Evolutionary conservation across 1,140 invertebrate genomes (phyloP).

Genomic region (Oryzaephilus surinamensis): DNA sequence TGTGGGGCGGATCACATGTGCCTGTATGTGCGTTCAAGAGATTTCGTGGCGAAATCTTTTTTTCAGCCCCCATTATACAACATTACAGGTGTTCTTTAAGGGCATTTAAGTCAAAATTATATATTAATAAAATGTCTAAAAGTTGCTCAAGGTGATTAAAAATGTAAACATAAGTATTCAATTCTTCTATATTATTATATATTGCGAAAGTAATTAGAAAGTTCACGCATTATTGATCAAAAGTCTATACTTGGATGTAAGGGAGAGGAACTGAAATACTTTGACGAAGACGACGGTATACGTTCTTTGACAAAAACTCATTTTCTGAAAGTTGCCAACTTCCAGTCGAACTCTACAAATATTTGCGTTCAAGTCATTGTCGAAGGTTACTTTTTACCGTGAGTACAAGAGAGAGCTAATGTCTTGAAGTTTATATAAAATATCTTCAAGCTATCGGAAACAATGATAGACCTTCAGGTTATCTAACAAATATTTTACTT

Average conservation of each 20-base stretch:
- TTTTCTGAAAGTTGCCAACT: slow-evolving; percentile 10
- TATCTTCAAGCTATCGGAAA: slow-evolving; percentile 1
- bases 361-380: slow-evolving; percentile 9
- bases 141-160: no score
- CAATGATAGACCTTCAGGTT: no score
- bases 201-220: slow-evolving; percentile 11
- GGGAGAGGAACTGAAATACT: slow-evolving; percentile 1
- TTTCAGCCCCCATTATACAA: slow-evolving; percentile 2
- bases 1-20: slow-evolving; percentile 6
- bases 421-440: slow-evolving; percentile 7
- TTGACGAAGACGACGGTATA: not conserved
- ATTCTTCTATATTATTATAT: no score
- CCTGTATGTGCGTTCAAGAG: no score
- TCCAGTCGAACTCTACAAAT: slow-evolving; percentile 9
- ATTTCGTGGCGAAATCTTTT: no score
- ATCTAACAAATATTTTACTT: no score
- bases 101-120: no score
- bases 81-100: slow-evolving; percentile 6
- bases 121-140: no score
- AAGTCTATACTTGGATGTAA: slow-evolving; percentile 9
- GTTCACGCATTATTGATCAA: slow-evolving; percentile 12
- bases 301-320: slow-evolving; percentile 14
- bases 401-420: slow-evolving; percentile 6
- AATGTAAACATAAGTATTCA: no score
- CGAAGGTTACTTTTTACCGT: slow-evolving; percentile 6